phyloP scores from a whole-genome alignment of 2,113 vertebrate species.

The Pyrgilauda ruficollis region DNA sequence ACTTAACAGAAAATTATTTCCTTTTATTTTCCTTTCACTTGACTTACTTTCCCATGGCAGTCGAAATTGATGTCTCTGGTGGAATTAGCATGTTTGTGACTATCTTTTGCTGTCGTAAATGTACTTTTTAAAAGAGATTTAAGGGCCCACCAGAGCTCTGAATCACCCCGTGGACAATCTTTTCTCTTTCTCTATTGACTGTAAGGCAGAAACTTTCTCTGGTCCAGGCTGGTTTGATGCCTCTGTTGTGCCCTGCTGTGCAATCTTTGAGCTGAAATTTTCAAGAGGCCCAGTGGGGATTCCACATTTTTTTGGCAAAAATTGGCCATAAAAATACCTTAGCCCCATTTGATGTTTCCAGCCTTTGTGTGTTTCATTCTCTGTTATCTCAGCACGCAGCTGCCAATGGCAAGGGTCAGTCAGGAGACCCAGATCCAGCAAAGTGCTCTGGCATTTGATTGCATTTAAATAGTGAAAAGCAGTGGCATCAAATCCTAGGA shows the following conservation, averaged over 20 bases:
- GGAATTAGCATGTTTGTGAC: slow-evolving; percentile 14
- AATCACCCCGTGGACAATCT: background rate
- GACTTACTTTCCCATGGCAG: background rate
- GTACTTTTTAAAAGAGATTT: background rate
- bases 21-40: slow-evolving; percentile 24
- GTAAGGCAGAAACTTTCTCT: background rate
- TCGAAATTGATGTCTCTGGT: background rate
- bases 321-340: background rate
- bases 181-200: background rate
- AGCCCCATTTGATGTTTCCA: background rate
- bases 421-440: background rate
- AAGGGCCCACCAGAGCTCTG: background rate
- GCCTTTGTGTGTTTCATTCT: background rate
- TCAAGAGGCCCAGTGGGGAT: background rate
- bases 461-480: background rate
- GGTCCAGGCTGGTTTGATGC: background rate
- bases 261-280: slow-evolving; percentile 4
- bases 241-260: background rate
- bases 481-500: background rate
- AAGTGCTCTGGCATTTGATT: background rate
- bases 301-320: slow-evolving; percentile 23
- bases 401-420: background rate
- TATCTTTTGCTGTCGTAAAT: background rate
- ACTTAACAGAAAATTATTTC: background rate
- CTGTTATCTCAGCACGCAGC: background rate